Evolutionary conservation across 2,797 vertebrate genomes (phyloP), one percentile per base, ranked within the genome.

Genomic region (Acipenser ruthenus): DNA sequence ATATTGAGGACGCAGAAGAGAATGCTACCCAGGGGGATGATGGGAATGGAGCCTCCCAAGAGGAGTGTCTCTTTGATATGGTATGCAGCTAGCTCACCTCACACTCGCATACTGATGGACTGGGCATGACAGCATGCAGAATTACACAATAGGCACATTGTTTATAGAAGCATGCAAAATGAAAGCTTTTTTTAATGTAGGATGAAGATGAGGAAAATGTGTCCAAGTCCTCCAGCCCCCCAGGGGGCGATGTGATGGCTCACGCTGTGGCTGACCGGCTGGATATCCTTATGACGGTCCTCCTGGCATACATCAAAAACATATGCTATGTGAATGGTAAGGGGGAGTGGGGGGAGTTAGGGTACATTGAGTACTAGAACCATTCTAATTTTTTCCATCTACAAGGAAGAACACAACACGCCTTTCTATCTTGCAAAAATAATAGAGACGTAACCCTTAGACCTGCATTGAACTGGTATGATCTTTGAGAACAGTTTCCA

Each of bases 51-150:
- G 80, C 78, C 47, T 67, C 76, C 58, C 47, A 72, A n/a, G 91
- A 90, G 49, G 88, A 95, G 70, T 90, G 89, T 8, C 87, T 99
- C 52, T 99, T 99, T 79, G 86, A 92, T 66, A 98, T 99, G 96
- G 96, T 97, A 81, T 74, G 64, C 10, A 18, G 9, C 49, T n/a
- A n/a, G n/a, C 49, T 49, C 13, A 11, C 37, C n/a, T 18, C 7
- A 11, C 7, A 8, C 11, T 58, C 49, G 5, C 8, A 48, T 37
- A 37, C 23, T 37, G 23, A 37, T 37, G 23, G 23, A 37, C 23
- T 37, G 4, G 23, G 23, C 23, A 37, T 37, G 23, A 37, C 23
- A 37, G 23, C 23, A 37, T 37, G 23, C 23, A 37, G 23, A 37
- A 37, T 37, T 37, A 37, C 23, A 37, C 23, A 62, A 1, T 18